Evolutionary conservation across 2,888 invertebrate genomes (phyloP).

Genomic region (Chrysolina americana): DNA sequence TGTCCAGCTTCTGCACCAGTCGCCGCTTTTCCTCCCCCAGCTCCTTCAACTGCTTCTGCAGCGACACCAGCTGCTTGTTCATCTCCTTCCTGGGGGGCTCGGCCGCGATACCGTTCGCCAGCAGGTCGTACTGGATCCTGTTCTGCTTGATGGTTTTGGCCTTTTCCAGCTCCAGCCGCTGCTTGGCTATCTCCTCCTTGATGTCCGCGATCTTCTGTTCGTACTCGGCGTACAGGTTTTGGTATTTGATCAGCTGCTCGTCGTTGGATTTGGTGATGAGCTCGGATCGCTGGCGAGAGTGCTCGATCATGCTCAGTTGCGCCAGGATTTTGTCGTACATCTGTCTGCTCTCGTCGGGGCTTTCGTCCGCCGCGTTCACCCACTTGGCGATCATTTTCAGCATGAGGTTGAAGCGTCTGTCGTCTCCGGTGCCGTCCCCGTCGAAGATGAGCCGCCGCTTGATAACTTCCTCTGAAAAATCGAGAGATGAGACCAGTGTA

Average conservation of each 20-base stretch:
- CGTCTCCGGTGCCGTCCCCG: constrained; percentile 98
- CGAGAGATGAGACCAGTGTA: not conserved
- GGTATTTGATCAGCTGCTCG: constrained; percentile 82
- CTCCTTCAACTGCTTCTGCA: constrained; percentile 81
- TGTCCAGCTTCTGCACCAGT: constrained; percentile 83
- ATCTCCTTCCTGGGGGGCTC: constrained; percentile 92
- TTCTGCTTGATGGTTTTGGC: constrained; percentile 92
- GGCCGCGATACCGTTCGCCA: constrained; percentile 91
- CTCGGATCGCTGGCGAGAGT: constrained; percentile 87
- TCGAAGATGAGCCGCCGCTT: constrained; percentile 92
- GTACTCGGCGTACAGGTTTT: constrained; percentile 82
- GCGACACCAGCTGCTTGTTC: constrained; percentile 77
- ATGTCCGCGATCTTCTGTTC: constrained; percentile 86
- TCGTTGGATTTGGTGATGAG: constrained; percentile 86
- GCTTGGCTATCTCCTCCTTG: constrained; percentile 84
- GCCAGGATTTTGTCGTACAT: constrained; percentile 86
- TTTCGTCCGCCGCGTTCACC: constrained; percentile 79
- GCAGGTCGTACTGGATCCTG: constrained; percentile 91
- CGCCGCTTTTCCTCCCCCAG: constrained; percentile 81
- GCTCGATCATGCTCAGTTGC: constrained; percentile 90
- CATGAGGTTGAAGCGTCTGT: constrained; percentile 88
- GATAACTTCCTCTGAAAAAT: constrained; percentile 90
- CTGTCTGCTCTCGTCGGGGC: constrained; percentile 78
- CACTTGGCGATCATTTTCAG: constrained; percentile 88
- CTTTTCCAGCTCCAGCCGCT: constrained; percentile 84